phyloP scores from a whole-genome alignment of 2,797 vertebrate genomes.

The Spheniscus humboldti region DNA sequence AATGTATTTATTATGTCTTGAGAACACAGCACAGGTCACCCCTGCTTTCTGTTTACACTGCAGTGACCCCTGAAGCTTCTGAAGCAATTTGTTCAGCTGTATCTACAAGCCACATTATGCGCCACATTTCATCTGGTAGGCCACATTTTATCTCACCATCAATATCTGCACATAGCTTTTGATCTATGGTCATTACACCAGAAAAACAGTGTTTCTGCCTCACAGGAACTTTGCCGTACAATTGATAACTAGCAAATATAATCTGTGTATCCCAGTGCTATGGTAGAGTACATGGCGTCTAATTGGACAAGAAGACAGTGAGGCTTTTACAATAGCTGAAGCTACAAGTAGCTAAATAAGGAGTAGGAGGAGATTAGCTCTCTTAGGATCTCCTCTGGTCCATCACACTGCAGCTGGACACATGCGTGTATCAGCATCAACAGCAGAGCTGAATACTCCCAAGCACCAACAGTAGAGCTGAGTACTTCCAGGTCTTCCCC shows the following conservation, averaged over 20 bases:
- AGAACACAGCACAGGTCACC: constrained; percentile 33
- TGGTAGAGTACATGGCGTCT: background rate
- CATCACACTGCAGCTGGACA: background rate
- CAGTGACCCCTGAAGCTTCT: constrained; percentile 52
- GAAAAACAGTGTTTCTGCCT: background rate
- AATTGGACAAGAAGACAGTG: background rate
- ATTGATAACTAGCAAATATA: background rate
- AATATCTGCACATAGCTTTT: background rate
- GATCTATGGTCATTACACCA: background rate
- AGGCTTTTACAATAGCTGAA: background rate
- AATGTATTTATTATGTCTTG: constrained; percentile 68
- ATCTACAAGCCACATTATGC: constrained; percentile 42
- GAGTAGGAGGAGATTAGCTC: background rate
- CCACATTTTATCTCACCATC: background rate
- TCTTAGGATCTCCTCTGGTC: background rate
- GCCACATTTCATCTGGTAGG: background rate
- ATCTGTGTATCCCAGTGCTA: background rate
- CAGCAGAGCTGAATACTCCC: background rate
- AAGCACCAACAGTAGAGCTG: background rate
- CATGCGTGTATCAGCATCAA: accelerated
- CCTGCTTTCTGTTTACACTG: constrained; percentile 65
- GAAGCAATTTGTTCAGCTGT: constrained; percentile 73
- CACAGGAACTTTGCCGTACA: background rate
- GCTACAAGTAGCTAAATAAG: background rate
- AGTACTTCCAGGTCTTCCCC: background rate